phyloP scores from a whole-genome alignment of 2,888 invertebrate genomes.

The Malthinus flaveolus region DNA sequence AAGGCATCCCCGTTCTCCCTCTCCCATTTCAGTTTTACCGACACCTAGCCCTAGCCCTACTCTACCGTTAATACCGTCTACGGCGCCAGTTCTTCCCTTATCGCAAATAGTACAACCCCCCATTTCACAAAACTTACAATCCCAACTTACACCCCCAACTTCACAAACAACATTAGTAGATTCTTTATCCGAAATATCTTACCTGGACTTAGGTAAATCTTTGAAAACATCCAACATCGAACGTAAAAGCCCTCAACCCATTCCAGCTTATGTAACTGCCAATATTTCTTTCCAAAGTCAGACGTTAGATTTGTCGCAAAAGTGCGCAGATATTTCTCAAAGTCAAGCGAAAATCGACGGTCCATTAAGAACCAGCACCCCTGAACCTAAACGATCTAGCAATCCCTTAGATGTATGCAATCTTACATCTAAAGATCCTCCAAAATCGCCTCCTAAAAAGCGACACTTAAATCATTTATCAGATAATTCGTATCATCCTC shows the following conservation, averaged over 20 bases:
- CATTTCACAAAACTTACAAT: constrained; percentile 28
- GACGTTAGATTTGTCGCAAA: constrained; percentile 39
- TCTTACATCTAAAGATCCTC: constrained; percentile 64
- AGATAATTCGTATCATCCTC: constrained; percentile 46
- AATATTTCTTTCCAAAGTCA: constrained; percentile 33
- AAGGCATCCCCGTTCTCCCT: constrained; percentile 71
- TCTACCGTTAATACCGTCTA: constrained; percentile 41
- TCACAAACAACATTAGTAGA: constrained; percentile 35
- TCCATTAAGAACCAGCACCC: constrained; percentile 38
- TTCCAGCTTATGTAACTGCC: constrained; percentile 26
- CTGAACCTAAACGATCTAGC: constrained; percentile 55
- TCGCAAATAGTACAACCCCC: constrained; percentile 26
- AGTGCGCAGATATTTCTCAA: constrained; percentile 46
- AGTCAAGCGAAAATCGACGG: constrained; percentile 41
- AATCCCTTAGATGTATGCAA: constrained; percentile 68
- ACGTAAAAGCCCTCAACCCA: constrained; percentile 32
- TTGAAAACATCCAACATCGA: constrained; percentile 30
- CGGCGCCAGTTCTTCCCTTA: constrained; percentile 37
- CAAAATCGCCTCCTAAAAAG: constrained; percentile 58
- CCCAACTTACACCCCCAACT: constrained; percentile 34
- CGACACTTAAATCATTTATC: constrained; percentile 50
- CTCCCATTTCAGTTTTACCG: constrained; percentile 59
- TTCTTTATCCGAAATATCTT: constrained; percentile 35
- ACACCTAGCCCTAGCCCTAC: constrained; percentile 52
- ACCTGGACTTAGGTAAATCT: constrained; percentile 36